Conservation (phyloP, 2,888 invertebrate species). For the Lomographa bimaculata region DNA sequence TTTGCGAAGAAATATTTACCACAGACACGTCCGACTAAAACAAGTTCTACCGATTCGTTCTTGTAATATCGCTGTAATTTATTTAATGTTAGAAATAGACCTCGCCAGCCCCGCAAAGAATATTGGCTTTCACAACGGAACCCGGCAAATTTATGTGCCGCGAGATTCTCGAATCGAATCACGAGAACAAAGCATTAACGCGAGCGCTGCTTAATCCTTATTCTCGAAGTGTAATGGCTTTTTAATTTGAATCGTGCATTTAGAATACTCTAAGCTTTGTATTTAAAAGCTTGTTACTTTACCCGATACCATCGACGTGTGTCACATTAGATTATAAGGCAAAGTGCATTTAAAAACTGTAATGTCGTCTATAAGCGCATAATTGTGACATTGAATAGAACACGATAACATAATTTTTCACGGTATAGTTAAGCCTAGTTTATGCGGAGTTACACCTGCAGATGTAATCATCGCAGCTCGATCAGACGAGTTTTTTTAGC, state of each 20-base stretch:
- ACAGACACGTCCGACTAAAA: slow-evolving; percentile 61
- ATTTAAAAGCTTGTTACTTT: slow-evolving; percentile 4
- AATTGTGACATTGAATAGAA: too few relatives aligned
- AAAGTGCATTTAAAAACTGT: slow-evolving; percentile 1
- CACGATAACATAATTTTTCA: too few relatives aligned
- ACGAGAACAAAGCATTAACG: slow-evolving; percentile 63
- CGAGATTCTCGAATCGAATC: slow-evolving; percentile 67
- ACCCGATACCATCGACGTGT: slow-evolving; percentile 1
- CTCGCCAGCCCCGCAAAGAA: slow-evolving; percentile 77
- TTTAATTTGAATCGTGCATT: slow-evolving; percentile 23
- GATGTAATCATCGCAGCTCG: slow-evolving; percentile 11
- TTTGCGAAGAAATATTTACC: slow-evolving; percentile 65
- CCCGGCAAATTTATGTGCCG: slow-evolving; percentile 77
- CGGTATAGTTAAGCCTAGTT: slow-evolving; percentile 3
- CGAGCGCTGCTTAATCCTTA: slow-evolving; percentile 26
- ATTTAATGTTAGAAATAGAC: slow-evolving; percentile 82
- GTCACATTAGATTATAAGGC: not conserved
- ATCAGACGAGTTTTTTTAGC: slow-evolving; percentile 20
- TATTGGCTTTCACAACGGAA: slow-evolving; percentile 83
- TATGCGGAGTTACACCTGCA: slow-evolving; percentile 12
- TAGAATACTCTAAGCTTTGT: slow-evolving; percentile 5
- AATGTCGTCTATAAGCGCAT: too few relatives aligned
- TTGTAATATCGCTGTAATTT: slow-evolving; percentile 81
- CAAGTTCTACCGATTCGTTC: slow-evolving; percentile 77
- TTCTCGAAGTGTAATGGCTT: slow-evolving; percentile 15